Base-by-base conservation (phyloP, 2,797 vertebrate genomes). In the Semaprochilodus insignis region DNA sequence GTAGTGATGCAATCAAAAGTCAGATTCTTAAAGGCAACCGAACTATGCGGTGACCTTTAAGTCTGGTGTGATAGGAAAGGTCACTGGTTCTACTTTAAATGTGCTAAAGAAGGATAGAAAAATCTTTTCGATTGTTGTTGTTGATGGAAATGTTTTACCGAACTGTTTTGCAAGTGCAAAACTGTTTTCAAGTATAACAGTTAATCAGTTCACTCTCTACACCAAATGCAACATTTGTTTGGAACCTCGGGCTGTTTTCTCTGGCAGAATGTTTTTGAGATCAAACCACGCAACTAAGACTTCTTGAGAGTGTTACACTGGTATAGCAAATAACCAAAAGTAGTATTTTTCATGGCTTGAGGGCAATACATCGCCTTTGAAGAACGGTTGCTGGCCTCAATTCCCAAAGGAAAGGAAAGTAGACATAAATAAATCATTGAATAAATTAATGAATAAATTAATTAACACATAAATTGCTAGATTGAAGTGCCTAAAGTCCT, bases 191-290 rank as follows among this genome's bases (percentile, higher is more conserved):
- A 66, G 27, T 66, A 31, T 44, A 40, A 67, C 34, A 21, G 34
- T 44, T 36, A 34, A 67, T 21, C 19, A 21, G 31, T 40, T 67
- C 19, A 10, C 34, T 40, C 31, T 36, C 25, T 52, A 25, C 23
- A 72, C 14, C 40, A 51, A 51, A 72, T 54, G 14, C 25, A 73
- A 73, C 25, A 74, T 44, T 67, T 40, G 65, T 67, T 40, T 67
- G 65, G 17, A 67, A 67, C 65, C 65, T 44, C 17, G 7, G 65
- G 65, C 31, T 10, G 10, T 67, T 67, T 67, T 67, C 19, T 44
- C 65, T 7, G 17, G 31, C 63, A 36, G 63, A 34, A 36, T 66
- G 17, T 67, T 40, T 67, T 27, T 17, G 6, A 27, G 70, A 72
- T 51, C 70, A 52, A 54, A 72, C 48, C 23, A 72, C 19, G 25